Evolutionary conservation across 2,888 invertebrate species (phyloP).

Genomic region (Rhopalosiphum nymphaeae): DNA sequence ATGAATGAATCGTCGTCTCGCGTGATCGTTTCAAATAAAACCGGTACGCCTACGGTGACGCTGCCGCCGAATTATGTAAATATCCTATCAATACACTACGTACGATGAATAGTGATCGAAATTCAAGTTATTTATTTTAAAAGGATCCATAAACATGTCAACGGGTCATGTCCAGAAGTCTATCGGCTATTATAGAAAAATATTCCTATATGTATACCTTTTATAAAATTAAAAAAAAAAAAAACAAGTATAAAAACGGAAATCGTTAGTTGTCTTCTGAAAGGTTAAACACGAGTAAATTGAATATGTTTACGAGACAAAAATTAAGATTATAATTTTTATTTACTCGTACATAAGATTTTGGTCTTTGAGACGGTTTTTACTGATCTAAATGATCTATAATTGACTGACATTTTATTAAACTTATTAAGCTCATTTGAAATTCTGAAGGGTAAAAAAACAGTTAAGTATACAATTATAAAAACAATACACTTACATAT

Average conservation of each 20-base stretch:
- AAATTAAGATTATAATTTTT: slow-evolving; percentile 28
- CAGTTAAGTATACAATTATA: not conserved
- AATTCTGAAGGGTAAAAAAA: not conserved
- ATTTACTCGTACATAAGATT: not conserved
- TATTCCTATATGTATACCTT: not conserved
- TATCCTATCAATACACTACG: slow-evolving; percentile 41
- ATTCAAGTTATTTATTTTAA: slow-evolving; percentile 41
- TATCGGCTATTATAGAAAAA: slow-evolving; percentile 26
- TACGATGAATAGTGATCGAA: slow-evolving; percentile 42
- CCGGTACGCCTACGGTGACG: slow-evolving; percentile 60
- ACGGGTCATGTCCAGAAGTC: slow-evolving; percentile 61
- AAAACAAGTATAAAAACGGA: slow-evolving; percentile 28
- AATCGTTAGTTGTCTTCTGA: slow-evolving; percentile 10
- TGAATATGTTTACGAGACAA: slow-evolving; percentile 29
- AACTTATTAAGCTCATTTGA: not conserved
- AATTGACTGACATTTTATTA: no score
- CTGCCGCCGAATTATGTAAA: slow-evolving; percentile 64
- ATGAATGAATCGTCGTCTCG: slow-evolving; percentile 56
- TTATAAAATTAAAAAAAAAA: slow-evolving; percentile 2
- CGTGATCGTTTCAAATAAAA: slow-evolving; percentile 47
- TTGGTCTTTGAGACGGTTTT: not conserved
- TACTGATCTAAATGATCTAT: not conserved
- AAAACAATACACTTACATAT: not conserved
- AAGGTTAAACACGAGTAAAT: slow-evolving; percentile 13
- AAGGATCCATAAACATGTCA: slow-evolving; percentile 65